phyloP scores from a whole-genome alignment of 2,113 vertebrate genomes.

The Cyprinus carpio region DNA sequence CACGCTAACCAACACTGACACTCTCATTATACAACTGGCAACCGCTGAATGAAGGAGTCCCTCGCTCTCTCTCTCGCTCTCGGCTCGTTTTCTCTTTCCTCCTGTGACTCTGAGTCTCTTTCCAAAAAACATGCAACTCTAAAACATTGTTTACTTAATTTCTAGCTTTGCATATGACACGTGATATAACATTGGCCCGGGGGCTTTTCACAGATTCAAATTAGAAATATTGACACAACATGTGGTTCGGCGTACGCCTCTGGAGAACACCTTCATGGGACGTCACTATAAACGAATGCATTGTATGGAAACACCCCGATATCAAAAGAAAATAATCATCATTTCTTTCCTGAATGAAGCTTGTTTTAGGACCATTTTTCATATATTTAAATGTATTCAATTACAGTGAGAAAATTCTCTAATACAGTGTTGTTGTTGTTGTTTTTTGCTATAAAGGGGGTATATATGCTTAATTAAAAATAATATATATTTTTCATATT shows the following conservation, averaged over 20 bases:
- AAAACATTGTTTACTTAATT: neutral
- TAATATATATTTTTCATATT: neutral
- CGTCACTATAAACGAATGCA: neutral
- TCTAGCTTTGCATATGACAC: neutral
- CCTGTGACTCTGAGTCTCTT: neutral
- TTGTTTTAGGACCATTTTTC: neutral
- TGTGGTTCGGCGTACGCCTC: neutral
- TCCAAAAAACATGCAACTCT: neutral
- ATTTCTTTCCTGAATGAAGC: neutral
- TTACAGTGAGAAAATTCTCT: neutral
- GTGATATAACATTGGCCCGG: neutral
- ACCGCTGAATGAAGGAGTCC: neutral
- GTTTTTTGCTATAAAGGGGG: neutral
- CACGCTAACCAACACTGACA: no score
- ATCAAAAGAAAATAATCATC: neutral
- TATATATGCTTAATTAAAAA: no score
- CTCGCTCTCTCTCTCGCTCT: constrained; percentile 14
- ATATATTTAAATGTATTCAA: neutral
- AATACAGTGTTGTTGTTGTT: neutral
- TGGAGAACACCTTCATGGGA: neutral
- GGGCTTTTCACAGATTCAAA: constrained; percentile 2
- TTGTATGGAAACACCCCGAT: neutral
- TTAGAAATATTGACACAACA: neutral
- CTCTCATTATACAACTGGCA: no score
- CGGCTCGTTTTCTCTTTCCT: constrained; percentile 32